Conservation (phyloP, 2,888 invertebrate species). For the Polia nebulosa region DNA sequence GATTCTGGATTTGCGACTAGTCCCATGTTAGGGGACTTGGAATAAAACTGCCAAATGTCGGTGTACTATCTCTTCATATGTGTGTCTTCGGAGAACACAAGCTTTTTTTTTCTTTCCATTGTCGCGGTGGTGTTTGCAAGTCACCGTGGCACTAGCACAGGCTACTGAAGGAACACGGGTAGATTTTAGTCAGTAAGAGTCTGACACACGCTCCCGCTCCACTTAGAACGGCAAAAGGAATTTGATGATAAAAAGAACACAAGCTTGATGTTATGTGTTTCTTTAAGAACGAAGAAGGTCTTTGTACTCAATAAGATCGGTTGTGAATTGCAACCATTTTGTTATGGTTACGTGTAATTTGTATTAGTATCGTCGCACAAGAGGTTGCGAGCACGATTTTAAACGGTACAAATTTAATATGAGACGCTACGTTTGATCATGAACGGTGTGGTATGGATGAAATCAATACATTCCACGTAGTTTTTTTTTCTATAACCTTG, state of each 20-base stretch:
- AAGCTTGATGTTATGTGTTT: neutral
- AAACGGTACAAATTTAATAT: slow-evolving; percentile 19
- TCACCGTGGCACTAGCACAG: too few relatives aligned
- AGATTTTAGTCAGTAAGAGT: too few relatives aligned
- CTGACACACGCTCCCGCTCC: too few relatives aligned
- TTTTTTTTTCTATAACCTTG: neutral
- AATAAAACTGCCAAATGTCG: neutral
- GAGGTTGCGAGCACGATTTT: slow-evolving; percentile 24
- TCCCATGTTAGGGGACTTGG: neutral
- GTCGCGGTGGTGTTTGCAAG: too few relatives aligned
- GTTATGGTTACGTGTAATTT: slow-evolving; percentile 34
- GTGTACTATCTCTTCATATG: too few relatives aligned
- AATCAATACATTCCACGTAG: slow-evolving; percentile 15
- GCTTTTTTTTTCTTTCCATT: too few relatives aligned
- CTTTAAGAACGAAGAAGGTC: slow-evolving; percentile 12
- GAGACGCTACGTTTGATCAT: slow-evolving; percentile 15
- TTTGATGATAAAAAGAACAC: too few relatives aligned
- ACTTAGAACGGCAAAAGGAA: too few relatives aligned
- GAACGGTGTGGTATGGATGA: slow-evolving; percentile 1
- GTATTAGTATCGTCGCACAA: slow-evolving; percentile 16
- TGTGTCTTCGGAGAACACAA: neutral
- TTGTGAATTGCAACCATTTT: slow-evolving; percentile 22
- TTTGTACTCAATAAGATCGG: slow-evolving; percentile 27
- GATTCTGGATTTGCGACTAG: neutral
- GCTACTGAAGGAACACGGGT: too few relatives aligned